phyloP scores from a whole-genome alignment of 2,797 vertebrate genomes.

The Triplophysa yarkandensis region DNA sequence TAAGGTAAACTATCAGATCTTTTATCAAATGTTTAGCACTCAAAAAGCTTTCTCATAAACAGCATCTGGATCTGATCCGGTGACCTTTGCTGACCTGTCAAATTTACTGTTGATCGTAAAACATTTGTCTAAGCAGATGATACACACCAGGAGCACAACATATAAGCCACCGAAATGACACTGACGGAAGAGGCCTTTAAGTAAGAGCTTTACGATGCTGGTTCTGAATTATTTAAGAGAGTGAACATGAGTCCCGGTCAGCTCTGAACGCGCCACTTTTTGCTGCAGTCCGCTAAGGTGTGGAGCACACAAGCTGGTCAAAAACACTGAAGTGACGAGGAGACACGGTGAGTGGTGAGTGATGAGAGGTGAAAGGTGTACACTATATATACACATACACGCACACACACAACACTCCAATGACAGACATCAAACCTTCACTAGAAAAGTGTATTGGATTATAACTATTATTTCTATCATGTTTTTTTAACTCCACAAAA shows the following conservation, averaged over 20 bases:
- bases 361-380: slow-evolving; percentile 49
- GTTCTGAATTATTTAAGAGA: slow-evolving; percentile 57
- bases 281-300: slow-evolving; percentile 30
- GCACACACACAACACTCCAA: slow-evolving; percentile 34
- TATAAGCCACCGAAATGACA: slow-evolving; percentile 45
- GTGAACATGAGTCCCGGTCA: slow-evolving; percentile 49
- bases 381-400: slow-evolving; percentile 43
- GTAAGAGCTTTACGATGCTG: slow-evolving; percentile 43
- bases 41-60: slow-evolving; percentile 1
- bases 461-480: not conserved
- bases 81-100: slow-evolving; percentile 27
- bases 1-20: too few relatives aligned
- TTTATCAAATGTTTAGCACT: slow-evolving; percentile 1
- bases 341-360: slow-evolving; percentile 36
- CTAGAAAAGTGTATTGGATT: slow-evolving; percentile 1
- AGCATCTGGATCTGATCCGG: slow-evolving; percentile 39
- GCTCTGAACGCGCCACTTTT: slow-evolving; percentile 35
- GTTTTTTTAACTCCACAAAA: not conserved
- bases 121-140: slow-evolving; percentile 45
- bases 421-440: slow-evolving; percentile 35
- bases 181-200: slow-evolving; percentile 52
- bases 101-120: slow-evolving; percentile 47
- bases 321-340: slow-evolving; percentile 22
- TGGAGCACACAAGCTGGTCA: slow-evolving; percentile 34
- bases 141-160: slow-evolving; percentile 36